Base-by-base conservation (phyloP, 2,888 invertebrate species). In the Cremastinae sp. region DNA sequence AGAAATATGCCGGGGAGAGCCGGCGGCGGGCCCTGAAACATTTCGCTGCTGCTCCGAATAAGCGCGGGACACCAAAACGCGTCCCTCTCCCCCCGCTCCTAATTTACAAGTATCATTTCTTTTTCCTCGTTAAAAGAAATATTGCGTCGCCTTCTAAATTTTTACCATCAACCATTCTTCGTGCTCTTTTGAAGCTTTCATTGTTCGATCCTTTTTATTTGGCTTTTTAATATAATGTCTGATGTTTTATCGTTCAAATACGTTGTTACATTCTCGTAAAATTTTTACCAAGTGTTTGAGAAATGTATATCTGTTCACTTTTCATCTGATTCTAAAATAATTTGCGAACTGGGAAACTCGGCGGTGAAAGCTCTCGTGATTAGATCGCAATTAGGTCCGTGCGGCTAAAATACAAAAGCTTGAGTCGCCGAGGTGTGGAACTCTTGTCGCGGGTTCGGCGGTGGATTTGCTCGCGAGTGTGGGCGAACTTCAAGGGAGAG, bases 31-130 rank as follows among this genome's bases (percentile, higher is more conserved):
- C 41, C 28, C 28, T 28, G 66, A 66, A 61, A 62, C 59, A 66
- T 77, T 83, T 84, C 82, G 5, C 28, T 28, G 2, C 28, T n/a
- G 81, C 77, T 74, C 74, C 79, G 78, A 78, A 81, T 75, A 75
- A 79, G 65, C 65, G 69, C 70, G 77, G 78, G 78, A 80, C 75
- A 79, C 58, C 68, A n/a, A 69, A 76, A n/a, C n/a, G n/a, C 79
- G 68, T 78, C 16, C 71, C 58, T 47, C 47, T 18, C 20, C 45
- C 38, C 41, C 38, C 47, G 64, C 80, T 75, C 79, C 79, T 82
- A 84, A 84, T 84, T 84, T 85, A 83, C 84, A 84, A 84, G 83
- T 84, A 82, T 83, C 82, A 82, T 84, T 82, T 80, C 80, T 72
- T 47, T 41, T 51, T 70, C 61, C 73, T 66, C 34, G 22, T 34